Conservation (phyloP, 2,113 vertebrate genomes). For the Serinus canaria region DNA sequence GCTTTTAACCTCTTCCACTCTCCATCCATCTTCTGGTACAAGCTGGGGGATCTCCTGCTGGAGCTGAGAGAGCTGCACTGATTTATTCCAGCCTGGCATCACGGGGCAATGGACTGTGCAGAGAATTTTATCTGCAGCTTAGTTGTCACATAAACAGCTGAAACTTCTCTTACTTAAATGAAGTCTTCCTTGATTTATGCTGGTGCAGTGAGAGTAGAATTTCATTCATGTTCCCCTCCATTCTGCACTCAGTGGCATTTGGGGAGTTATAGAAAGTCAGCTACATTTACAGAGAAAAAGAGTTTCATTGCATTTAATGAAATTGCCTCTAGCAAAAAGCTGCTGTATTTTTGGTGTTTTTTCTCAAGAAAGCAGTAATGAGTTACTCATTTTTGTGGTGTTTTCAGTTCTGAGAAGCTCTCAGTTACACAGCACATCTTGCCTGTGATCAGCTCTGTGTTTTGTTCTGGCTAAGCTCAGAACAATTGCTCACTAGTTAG, state of each 20-base stretch:
- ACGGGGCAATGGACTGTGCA: background rate
- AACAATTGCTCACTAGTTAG: background rate
- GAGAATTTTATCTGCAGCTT: background rate
- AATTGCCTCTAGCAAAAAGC: background rate
- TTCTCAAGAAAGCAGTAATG: background rate
- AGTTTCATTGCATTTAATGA: background rate
- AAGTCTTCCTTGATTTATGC: slow-evolving; percentile 6
- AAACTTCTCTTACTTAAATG: background rate
- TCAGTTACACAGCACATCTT: background rate
- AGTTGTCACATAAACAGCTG: background rate
- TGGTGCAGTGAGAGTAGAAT: background rate
- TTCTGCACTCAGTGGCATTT: background rate
- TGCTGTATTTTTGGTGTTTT: background rate
- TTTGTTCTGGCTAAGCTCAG: slow-evolving; percentile 40
- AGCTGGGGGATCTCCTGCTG: background rate
- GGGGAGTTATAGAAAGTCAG: background rate
- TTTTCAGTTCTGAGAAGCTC: background rate
- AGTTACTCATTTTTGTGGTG: background rate
- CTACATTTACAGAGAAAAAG: background rate
- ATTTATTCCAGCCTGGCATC: background rate
- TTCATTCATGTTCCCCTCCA: background rate
- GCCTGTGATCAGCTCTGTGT: background rate
- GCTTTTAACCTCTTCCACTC: background rate
- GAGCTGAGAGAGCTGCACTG: background rate
- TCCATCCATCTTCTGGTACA: background rate